phyloP scores from a whole-genome alignment of 2,113 vertebrate species.

The Axis porcinus region DNA sequence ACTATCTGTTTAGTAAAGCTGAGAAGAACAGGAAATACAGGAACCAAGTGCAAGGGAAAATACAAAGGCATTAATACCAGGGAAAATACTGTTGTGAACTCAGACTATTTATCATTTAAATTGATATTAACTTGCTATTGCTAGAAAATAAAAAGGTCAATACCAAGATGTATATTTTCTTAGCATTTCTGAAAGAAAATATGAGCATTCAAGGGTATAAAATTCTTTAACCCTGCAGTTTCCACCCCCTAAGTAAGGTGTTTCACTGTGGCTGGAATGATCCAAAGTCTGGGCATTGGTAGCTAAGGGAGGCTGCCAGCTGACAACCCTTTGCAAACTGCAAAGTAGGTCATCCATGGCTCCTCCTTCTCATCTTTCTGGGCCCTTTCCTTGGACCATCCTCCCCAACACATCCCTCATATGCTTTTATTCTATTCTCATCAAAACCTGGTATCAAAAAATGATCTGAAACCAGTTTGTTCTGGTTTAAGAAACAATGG shows the following conservation, averaged over 20 bases:
- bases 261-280: not conserved
- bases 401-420: not conserved
- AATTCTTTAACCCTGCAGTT: not conserved
- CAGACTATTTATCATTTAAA: not conserved
- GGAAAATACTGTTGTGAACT: not conserved
- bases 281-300: not conserved
- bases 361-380: not conserved
- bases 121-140: not conserved
- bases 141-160: not conserved
- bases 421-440: not conserved
- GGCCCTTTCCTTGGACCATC: not conserved
- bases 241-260: not conserved
- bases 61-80: not conserved
- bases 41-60: not conserved
- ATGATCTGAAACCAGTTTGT: not conserved
- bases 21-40: not conserved
- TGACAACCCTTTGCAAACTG: not conserved
- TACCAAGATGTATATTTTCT: not conserved
- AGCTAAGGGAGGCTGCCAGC: not conserved
- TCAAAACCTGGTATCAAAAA: not conserved
- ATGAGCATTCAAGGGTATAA: not conserved
- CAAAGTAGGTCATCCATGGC: not conserved
- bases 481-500: not conserved
- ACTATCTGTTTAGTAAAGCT: not conserved
- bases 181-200: not conserved